Base-by-base conservation (phyloP, 2,888 invertebrate genomes). In the Pteria penguin region DNA sequence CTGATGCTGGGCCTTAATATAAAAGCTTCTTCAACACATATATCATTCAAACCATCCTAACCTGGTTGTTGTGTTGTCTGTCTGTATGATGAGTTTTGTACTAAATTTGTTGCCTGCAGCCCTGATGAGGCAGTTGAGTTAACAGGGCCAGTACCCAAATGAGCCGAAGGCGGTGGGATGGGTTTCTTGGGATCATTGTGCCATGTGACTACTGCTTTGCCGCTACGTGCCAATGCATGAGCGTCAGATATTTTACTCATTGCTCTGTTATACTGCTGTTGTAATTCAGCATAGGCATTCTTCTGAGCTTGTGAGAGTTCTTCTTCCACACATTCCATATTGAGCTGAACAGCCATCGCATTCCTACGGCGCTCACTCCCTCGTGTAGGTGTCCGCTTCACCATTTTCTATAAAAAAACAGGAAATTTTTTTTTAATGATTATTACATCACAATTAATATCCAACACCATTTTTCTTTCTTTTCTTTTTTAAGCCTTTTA, bases 311-410 rank as follows among this genome's bases (percentile, higher is more conserved):
- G 94, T 0, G 95, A 94, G 0, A 96, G 92, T 58, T 95, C 95
- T 78, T 96, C 96, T 52, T 95, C 94, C 94, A 94, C 95, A 88
- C 95, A 95, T 83, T 96, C 95, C 88, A 96, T 93, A 71, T 79
- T 75, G 31, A 89, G 67, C 60, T 87, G 85, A 14, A 74, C 27
- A 27, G 60, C 24, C 22, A 82, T 69, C 0, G 68, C 77, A 61
- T 27, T 27, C 24, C 69, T 33, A 31, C 31, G n/a, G 1, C 71
- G 61, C 22, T 29, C 52, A 4, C 52, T 45, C 4, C 36, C 4
- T 60, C 55, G 11, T 14, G 61, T 18, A 45, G 45, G 45, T 24
- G 27, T 72, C 26, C 55, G 27, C 67, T 76, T 76, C 76, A 76
- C 76, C 67, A 72, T 71, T n/a, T 52, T 70, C n/a, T 3, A 1